Base-by-base conservation (phyloP, 1,140 invertebrate species). In the Brachionus manjavacas region DNA sequence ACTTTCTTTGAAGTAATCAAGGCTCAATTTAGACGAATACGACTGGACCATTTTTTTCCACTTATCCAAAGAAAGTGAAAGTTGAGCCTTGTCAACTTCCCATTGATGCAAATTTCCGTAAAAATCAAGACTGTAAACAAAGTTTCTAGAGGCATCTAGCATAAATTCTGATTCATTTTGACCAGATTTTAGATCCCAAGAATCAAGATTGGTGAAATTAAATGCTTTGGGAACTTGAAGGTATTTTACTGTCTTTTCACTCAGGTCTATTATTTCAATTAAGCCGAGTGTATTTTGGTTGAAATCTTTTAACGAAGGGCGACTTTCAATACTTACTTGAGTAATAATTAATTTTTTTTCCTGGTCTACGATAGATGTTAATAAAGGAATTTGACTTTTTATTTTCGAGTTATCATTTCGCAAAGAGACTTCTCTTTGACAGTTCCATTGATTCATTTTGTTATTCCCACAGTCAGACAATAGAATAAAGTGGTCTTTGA, bases 91-190 rank as follows among this genome's bases (percentile, higher is more conserved):
- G 4, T 89, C 89, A 11, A 91, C 91, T 88, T 93, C 92, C 92
- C 92, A 93, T 11, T 92, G 86, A 41, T 92, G 88, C 35, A 93
- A 88, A 84, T 90, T 91, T 2, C 93, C 92, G 70, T 88, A 88
- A 4, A 88, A 87, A 86, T 93, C 93, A 14, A 93, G 91, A 1
- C 92, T 43, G 39, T 70, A 92, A 14, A 92, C 90, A 46, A 93
- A 85, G 11, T 46, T 28, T 12, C 12, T 46, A 1, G 41, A 76
- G 3, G 1, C 3, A 39, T 81, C 79, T 8, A 81, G 12, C 14
- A 81, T 11, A 16, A 64, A 81, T 25, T 81, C 52, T 9, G 79
- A 60, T 41, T 81, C 79, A 14, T 68, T 81, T 39, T 43, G 23
- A 64, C 76, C 46, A 12, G 72, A 20, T 12, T 76, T 76, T 12